Base-by-base conservation (phyloP, 2,888 invertebrate genomes). In the Hypomecis atomaria region DNA sequence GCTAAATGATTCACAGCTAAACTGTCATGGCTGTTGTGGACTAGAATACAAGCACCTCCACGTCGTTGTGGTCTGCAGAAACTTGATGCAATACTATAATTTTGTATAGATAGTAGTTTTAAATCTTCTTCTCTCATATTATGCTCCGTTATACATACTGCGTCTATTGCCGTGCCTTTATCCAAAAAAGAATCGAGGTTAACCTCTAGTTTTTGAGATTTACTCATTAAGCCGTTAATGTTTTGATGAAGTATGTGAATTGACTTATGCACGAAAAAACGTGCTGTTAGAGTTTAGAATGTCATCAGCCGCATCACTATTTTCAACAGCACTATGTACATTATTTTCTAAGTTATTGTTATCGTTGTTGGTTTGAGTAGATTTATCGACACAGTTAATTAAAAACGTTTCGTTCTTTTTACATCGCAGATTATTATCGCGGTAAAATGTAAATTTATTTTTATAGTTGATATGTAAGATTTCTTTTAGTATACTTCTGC, bases 211-310 rank as follows among this genome's bases (percentile, higher is more conserved):
- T 4, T 43, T 5, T 43, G 5, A 8, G 43, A 43, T 43, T 43
- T 43, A 43, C n/a, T 43, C 10, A 43, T 43, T 43, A 43, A 43
- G 5, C 43, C 43, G n/a, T 43, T n/a, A 43, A 43, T 43, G n/a
- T 43, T 43, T n/a, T 43, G 43, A 43, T 43, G 43, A 10, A 43
- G n/a, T 8, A 43, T n/a, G 10, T 43, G 5, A 2, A 43, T 43
- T 10, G n/a, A 43, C 5, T 43, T 43, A 43, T 10, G 43, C n/a
- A 43, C 43, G 43, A 43, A 43, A 43, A 43, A 43, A 8, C 0
- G 5, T n/a, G n/a, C 10, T 43, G n/a, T 43, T 43, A n/a, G 10
- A 10, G 10, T 43, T 43, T 8, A 43, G 43, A 43, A 43, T 43
- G 43, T 8, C n/a, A 43, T 8, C 43, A 43, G n/a, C 0, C n/a